phyloP scores from a whole-genome alignment of 2,113 vertebrate genomes.

The Prionailurus viverrinus region DNA sequence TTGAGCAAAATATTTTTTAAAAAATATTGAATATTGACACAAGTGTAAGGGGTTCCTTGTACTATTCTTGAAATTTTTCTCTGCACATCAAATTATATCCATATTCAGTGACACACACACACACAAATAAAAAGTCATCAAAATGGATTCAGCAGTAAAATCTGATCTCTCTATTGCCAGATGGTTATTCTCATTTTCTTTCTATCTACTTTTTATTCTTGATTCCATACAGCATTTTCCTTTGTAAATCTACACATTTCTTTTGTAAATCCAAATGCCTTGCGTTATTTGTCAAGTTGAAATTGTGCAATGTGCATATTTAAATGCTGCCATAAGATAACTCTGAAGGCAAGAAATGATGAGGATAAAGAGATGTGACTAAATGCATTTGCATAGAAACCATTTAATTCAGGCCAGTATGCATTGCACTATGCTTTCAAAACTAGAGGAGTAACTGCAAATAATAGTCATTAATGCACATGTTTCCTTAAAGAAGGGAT shows the following conservation, averaged over 20 bases:
- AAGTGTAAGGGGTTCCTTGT: neutral
- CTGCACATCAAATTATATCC: neutral
- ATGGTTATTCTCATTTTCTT: neutral
- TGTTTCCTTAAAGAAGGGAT: slow-evolving; percentile 13
- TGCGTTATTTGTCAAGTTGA: neutral
- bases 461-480: neutral
- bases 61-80: neutral
- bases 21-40: neutral
- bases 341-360: neutral
- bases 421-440: neutral
- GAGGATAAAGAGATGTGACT: neutral
- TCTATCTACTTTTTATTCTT: neutral
- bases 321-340: neutral
- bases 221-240: neutral
- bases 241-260: neutral
- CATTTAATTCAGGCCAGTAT: neutral
- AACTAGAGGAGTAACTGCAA: neutral
- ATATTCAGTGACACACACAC: neutral
- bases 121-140: neutral
- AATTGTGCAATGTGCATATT: neutral
- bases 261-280: neutral
- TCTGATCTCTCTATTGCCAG: neutral
- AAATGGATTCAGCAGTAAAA: neutral
- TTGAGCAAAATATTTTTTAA: neutral
- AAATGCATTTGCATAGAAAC: neutral